Conservation (phyloP, 2,797 vertebrate genomes). For the Hypotaenidia philippensis region DNA sequence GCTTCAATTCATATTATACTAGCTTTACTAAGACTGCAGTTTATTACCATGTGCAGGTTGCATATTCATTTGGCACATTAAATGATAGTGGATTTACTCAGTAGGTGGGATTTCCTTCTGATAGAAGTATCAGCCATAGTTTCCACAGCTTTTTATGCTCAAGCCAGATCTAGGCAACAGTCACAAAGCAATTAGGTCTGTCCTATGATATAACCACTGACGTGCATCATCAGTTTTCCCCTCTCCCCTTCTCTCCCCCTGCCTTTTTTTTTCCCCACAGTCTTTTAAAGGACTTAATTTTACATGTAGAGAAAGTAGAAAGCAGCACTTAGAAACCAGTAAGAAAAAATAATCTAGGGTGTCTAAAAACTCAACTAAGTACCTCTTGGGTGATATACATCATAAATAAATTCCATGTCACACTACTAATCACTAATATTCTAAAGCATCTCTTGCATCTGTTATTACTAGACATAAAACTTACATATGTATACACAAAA, state of each 20-base stretch:
- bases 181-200: neutral
- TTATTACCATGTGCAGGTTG: neutral
- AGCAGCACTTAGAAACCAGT: neutral
- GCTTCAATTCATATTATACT: conserved; percentile 20
- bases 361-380: neutral
- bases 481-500: neutral
- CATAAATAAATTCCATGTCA: conserved; percentile 11
- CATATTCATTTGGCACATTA: neutral
- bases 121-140: neutral
- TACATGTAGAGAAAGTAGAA: neutral
- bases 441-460: conserved; percentile 5
- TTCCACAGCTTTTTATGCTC: neutral
- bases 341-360: neutral
- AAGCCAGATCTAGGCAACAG: neutral
- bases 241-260: accelerated
- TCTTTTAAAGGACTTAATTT: neutral
- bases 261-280: neutral
- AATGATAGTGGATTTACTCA: conserved; percentile 1
- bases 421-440: conserved; percentile 9
- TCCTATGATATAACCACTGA: conserved; percentile 16
- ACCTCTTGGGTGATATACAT: neutral
- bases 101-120: neutral
- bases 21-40: neutral
- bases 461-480: conserved; percentile 28
- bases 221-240: neutral